Conservation (phyloP, 2,113 vertebrate species). For the Dasyprocta punctata region DNA sequence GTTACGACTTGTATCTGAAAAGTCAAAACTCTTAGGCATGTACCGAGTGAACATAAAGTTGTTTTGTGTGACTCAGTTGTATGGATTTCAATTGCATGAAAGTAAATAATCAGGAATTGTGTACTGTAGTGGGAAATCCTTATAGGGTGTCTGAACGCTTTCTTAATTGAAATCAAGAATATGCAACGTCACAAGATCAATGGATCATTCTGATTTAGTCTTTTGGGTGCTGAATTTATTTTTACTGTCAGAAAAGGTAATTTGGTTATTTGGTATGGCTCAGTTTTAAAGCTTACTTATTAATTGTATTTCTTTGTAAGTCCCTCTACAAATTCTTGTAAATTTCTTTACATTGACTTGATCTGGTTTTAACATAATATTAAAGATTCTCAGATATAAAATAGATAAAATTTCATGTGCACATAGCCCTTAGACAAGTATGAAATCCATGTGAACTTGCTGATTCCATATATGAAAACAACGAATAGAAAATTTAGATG, state of each 20-base stretch:
- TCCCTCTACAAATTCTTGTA: neutral
- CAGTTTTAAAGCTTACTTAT: slow-evolving; percentile 11
- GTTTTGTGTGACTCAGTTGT: slow-evolving; percentile 45
- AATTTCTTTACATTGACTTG: neutral
- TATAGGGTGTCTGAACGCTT: slow-evolving; percentile 43
- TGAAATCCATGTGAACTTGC: neutral
- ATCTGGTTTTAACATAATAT: neutral
- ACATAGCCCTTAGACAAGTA: neutral
- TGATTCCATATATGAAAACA: slow-evolving; percentile 17
- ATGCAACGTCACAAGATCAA: neutral
- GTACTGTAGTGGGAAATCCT: neutral
- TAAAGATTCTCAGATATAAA: slow-evolving; percentile 16
- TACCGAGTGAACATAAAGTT: slow-evolving; percentile 44
- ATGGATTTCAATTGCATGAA: slow-evolving; percentile 24
- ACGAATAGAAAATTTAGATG: neutral
- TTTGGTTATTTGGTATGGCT: neutral
- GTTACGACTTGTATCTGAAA: neutral
- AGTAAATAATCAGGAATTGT: neutral
- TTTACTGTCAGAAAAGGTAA: slow-evolving; percentile 6
- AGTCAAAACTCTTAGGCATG: neutral
- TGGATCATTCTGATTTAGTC: neutral
- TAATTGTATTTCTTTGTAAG: neutral
- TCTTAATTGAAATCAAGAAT: slow-evolving; percentile 1
- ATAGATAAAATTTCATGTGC: neutral
- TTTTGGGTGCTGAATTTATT: neutral